Evolutionary conservation across 37 sponge, comb jelly and placozoan species (phyloP), one percentile per base, ranked within the genome.

Genomic region (Dysidea cf. avara): DNA sequence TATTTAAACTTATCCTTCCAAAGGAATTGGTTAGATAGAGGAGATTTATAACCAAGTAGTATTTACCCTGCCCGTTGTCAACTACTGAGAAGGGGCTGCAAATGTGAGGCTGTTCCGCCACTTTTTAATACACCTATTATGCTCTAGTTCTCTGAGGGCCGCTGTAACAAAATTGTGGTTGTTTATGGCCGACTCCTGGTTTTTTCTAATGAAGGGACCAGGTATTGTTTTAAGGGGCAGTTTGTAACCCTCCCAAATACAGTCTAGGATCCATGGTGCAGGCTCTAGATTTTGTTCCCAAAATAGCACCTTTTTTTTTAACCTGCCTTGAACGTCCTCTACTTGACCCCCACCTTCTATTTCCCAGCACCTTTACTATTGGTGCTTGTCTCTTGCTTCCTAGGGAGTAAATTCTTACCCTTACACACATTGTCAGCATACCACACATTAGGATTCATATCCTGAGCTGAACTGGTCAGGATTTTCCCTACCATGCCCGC

Each of bases 71-170:
- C 26, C 18, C 43, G 28, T 35, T 74, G 20, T 11, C 36, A 28
- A 78, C 69, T 22, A 78, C 79, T 32, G 56, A 53, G 31, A 78
- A 43, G 16, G 79, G 79, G 48, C 61, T 68, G 54, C 79, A 78
- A 21, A 78, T 46, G 36, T 52, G 16, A 32, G 67, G 38, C 17
- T 17, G 20, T 36, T 61, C 20, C 33, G n/a, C 24, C 58, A 38
- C 22, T 61, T n/a, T 21, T 26, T 39, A 39, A 74, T 39, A 40
- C 61, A 61, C 40, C 61, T 24, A 30, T 17, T 29, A 18, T 33
- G 39, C 13, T 59, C 16, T 4, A 74, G 49, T 24, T 61, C 62
- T 38, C 35, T 39, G 22, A 74, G 11, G 16, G 56, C 18, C 18
- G 20, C 21, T 29, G 31, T 32, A 28, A 71, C 72, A 71, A 71